Evolutionary conservation across 2,797 vertebrate genomes (phyloP), one percentile per base, ranked within the genome.

Genomic region (Huso huso): DNA sequence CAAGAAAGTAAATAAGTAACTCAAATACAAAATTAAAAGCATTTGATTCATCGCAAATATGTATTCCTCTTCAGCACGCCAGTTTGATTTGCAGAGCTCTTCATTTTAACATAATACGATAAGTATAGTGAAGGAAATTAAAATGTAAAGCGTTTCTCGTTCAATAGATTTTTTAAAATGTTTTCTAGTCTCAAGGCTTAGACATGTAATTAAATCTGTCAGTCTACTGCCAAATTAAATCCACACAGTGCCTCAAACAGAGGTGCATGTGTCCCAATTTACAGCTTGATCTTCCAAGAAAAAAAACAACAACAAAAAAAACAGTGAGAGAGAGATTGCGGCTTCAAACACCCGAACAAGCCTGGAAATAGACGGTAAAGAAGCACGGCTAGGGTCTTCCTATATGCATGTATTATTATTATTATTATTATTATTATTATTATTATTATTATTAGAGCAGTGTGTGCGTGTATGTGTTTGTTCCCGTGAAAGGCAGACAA

Each of bases 391-490:
- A 10, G 1, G 8, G 7, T 18, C 6, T 18, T 18, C 15, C 15
- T 64, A 10, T 51, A 23, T 49, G 23, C 23, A 52, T 51, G 8
- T 53, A 62, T 62, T 48, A 57, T 48, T 18, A 64, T n/a, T 53
- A 18, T 6, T 63, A n/a, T 64, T 52, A 10, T 51, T 64, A 51
- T 37, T 10, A 10, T 53, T 37, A 10, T 63, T 51, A 63, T 50
- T 64, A 64, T 8, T 37, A 53, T 63, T 12, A 15, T 18, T 10
- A 49, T 50, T 51, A 6, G 13, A 37, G 23, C 23, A 37, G 61
- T 62, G 61, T 62, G 61, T 37, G 61, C 49, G 61, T 62, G 61
- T 62, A 7, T 62, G 61, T 48, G 61, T 62, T 51, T 37, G 23
- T 37, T 37, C 23, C 23, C 2, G 23, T 37, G 23, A 37, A 37